Conservation (phyloP, 2,888 invertebrate genomes). For the Pherbina coryleti region DNA sequence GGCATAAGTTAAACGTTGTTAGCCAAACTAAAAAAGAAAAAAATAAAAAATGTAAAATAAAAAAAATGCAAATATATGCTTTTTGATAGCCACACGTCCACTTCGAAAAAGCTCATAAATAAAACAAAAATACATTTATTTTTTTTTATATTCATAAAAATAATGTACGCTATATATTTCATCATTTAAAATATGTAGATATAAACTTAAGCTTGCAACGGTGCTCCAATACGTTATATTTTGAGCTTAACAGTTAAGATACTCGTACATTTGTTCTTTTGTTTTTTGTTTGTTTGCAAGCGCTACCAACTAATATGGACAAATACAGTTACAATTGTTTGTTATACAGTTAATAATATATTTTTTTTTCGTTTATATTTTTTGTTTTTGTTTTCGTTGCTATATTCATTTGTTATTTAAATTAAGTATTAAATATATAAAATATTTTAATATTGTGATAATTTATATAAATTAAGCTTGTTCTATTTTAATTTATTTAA, state of each 20-base stretch:
- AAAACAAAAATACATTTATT: neutral
- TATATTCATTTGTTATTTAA: neutral
- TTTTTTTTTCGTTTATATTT: slow-evolving; percentile 1
- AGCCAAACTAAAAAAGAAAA: neutral
- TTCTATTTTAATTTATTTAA: neutral
- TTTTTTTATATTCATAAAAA: slow-evolving; percentile 17
- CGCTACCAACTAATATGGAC: slow-evolving; percentile 35
- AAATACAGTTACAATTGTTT: slow-evolving; percentile 25
- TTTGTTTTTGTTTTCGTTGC: neutral
- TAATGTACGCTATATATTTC: slow-evolving; percentile 18
- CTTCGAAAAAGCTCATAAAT: neutral
- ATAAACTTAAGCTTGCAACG: neutral
- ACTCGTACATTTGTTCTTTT: no score
- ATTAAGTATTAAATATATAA: neutral
- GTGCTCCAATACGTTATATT: neutral
- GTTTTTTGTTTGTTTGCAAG: neutral
- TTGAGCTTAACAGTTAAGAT: neutral
- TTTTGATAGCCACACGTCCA: neutral
- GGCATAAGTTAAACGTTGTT: neutral
- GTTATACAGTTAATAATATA: slow-evolving; percentile 5
- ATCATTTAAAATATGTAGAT: neutral
- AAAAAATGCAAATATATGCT: neutral
- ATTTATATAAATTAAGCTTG: neutral
- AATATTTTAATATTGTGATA: slow-evolving; percentile 4
- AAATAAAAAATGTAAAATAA: no score